These are phyloP conservation scores for Dolichopus griseipennis DNA, from an alignment of 2,888 invertebrate genomes.

Conservation along the genomic window DNA sequence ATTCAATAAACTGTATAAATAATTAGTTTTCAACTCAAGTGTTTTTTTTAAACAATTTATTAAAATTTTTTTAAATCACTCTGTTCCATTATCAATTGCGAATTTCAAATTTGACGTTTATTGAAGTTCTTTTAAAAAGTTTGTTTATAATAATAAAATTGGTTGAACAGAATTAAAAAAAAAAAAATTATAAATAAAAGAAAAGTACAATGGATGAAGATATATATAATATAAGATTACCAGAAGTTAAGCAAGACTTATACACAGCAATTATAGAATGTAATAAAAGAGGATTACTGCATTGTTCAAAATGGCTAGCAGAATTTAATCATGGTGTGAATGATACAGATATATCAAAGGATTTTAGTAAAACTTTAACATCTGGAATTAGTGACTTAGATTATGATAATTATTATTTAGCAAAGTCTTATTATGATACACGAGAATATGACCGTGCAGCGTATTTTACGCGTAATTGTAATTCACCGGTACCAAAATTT, in stretches of 20 bases:
- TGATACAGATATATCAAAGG: slow-evolving; percentile 49
- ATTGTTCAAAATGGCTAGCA: slow-evolving; percentile 81
- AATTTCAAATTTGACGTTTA: too few species aligned
- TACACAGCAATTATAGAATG: slow-evolving; percentile 61
- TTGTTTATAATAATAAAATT: too few species aligned
- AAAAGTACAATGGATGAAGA: slow-evolving; percentile 31
- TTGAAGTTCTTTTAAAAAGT: too few species aligned
- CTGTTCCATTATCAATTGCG: too few species aligned
- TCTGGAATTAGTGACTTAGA: slow-evolving; percentile 44
- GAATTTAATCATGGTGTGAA: slow-evolving; percentile 72
- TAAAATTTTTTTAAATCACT: too few species aligned
- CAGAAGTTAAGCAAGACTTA: slow-evolving; percentile 56
- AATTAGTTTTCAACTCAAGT: too few species aligned
- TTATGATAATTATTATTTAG: slow-evolving; percentile 64
- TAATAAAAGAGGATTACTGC: slow-evolving; percentile 65
- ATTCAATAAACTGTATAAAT: too few species aligned
- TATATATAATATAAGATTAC: slow-evolving; percentile 46
- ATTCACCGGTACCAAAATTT: slow-evolving; percentile 65
- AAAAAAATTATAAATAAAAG: not conserved
- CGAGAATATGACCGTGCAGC: slow-evolving; percentile 84
- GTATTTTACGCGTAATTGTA: slow-evolving; percentile 64
- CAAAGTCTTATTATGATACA: slow-evolving; percentile 81
- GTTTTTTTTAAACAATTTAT: too few species aligned
- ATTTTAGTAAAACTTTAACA: slow-evolving; percentile 45
- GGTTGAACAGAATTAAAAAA: too few species aligned